Percentiles rank a stretch among this genome's conserved stretches.
Evolutionary conservation across 2,113 vertebrate species (phyloP).

Genomic region (Pedetes capensis): DNA sequence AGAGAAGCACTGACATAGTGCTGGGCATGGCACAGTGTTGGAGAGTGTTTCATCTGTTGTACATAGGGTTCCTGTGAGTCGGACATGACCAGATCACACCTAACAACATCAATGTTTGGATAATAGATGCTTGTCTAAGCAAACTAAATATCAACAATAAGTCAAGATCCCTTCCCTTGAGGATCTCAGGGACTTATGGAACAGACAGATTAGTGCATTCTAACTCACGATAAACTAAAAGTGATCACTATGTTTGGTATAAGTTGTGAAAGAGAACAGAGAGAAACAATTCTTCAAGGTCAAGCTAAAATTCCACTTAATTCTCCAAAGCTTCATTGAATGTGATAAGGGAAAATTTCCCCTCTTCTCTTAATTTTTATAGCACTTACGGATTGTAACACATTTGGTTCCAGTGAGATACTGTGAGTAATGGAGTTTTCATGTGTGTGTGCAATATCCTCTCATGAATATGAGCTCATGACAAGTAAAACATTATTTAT

Average conservation of each 20-base stretch:
- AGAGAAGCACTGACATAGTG: too few species aligned
- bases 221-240: neutral
- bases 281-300: neutral
- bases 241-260: neutral
- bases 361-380: neutral
- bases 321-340: neutral
- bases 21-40: too few species aligned
- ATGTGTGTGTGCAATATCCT: too few species aligned
- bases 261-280: neutral
- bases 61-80: too few species aligned
- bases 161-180: neutral
- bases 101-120: too few species aligned
- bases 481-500: accelerated
- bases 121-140: neutral
- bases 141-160: neutral
- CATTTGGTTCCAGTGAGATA: neutral
- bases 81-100: too few species aligned
- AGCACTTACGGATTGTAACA: neutral
- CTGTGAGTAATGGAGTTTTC: neutral
- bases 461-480: neutral
- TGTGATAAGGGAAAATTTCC: neutral
- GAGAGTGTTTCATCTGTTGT: too few species aligned
- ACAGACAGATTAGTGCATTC: neutral
- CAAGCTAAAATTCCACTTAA: neutral
- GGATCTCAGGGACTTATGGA: neutral